Percentiles rank a stretch among this genome's conserved stretches.
Evolutionary conservation across 2,888 invertebrate species (phyloP).

Genomic region (Uropetala carovei): DNA sequence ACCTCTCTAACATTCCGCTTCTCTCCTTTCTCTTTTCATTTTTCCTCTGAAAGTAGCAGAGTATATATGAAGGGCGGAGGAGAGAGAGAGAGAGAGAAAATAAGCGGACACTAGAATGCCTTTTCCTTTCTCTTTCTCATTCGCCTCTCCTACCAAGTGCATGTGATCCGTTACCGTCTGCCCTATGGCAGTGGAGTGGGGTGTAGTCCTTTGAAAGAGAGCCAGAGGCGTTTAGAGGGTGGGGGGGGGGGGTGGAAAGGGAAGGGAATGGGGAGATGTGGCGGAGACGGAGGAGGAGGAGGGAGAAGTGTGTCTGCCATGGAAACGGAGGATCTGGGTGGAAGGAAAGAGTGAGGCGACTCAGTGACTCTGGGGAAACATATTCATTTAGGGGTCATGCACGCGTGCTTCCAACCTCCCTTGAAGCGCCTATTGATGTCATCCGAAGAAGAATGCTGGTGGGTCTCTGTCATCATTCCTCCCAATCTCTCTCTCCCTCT

Average conservation of each 20-base stretch:
- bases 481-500: background rate
- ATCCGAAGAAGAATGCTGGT: constrained; percentile 16
- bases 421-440: constrained; percentile 37
- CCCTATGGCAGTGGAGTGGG: background rate
- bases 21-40: background rate
- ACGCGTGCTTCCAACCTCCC: constrained; percentile 17
- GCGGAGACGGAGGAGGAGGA: background rate
- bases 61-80: background rate
- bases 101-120: background rate
- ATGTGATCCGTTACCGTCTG: background rate
- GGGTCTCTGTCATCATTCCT: background rate
- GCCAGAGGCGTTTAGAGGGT: background rate
- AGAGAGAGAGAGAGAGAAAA: too few species aligned
- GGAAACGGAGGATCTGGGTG: background rate
- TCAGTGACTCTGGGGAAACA: constrained; percentile 30
- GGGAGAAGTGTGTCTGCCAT: background rate
- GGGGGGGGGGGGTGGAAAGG: background rate
- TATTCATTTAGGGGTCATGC: constrained; percentile 41
- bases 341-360: constrained; percentile 16
- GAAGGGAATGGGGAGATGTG: background rate
- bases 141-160: background rate
- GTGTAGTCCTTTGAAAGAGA: constrained; percentile 36
- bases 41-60: background rate
- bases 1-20: background rate
- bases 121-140: background rate